Base-by-base conservation (phyloP, 2,888 invertebrate species). In the Pyrochroa serraticornis region DNA sequence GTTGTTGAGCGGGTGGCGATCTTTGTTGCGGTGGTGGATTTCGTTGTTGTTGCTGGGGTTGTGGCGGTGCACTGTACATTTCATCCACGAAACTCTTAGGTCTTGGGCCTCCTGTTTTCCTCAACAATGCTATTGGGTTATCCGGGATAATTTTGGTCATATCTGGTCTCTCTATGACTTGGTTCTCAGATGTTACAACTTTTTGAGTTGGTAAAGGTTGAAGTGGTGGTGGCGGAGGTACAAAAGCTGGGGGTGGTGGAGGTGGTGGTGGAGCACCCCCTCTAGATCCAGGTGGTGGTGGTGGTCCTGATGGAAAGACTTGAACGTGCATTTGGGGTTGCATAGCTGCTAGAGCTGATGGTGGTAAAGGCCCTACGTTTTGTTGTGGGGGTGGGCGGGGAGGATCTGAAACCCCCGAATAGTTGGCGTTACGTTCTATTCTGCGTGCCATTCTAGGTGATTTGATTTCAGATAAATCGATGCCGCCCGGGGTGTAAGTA, bases 401-500 rank as follows among this genome's bases (percentile, higher is more conserved):
- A 6, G 83, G 79, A n/a, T 75, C 82, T 76, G 64, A 76, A 65
- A 90, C 82, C 64, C 88, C 86, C 81, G 91, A 90, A 51, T 84
- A 83, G 67, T 85, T 83, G n/a, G 89, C 88, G 71, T 90, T 90
- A 64, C 88, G 84, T 58, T 85, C 86, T 73, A 90, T 79, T 62
- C 95, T 83, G 66, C 92, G 84, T 2, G 91, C 92, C 93, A 95
- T 94, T 68, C 93, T 86, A 7, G 95, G 95, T 49, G 93, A 94
- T 62, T 88, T 86, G 60, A 95, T 94, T 80, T 95, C 93, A 7
- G 93, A 93, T 47, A 95, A 82, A 78, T 95, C 93, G 57, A 95
- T 84, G 63, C 95, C 95, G 10, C 95, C 95, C 1, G 95, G 95
- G 10, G 95, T 94, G 78, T 96, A 96, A n/a, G 95, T 95, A 77